These are phyloP conservation scores for Drosophila meridiana DNA, from an alignment of 2,888 invertebrate genomes.

Conservation along the genomic window DNA sequence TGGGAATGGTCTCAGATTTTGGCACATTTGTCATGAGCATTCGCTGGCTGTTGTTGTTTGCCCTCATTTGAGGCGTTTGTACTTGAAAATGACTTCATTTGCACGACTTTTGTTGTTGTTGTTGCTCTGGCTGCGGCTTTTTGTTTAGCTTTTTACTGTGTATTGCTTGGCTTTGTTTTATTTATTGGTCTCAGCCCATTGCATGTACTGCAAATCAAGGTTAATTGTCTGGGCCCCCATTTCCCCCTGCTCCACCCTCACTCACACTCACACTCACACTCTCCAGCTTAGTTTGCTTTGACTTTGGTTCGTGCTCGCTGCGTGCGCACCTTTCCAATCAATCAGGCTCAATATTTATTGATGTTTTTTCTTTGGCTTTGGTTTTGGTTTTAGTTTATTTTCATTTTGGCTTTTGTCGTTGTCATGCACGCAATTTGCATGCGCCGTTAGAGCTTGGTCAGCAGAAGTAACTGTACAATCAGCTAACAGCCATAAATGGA, in stretches of 20 bases:
- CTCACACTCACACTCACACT: neutral
- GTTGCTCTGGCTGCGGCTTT: conserved; percentile 20
- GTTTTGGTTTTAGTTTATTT: conserved; percentile 3
- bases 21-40: conserved; percentile 31
- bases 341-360: conserved; percentile 45
- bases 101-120: conserved; percentile 60
- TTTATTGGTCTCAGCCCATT: conserved; percentile 30
- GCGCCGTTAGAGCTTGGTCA: conserved; percentile 40
- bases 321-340: conserved; percentile 62
- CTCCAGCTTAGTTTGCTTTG: neutral
- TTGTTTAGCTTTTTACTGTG: conserved; percentile 16
- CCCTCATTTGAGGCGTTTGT: conserved; percentile 59
- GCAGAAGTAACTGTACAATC: conserved; percentile 50
- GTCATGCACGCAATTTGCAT: conserved; percentile 71
- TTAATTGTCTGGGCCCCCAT: conserved; percentile 46
- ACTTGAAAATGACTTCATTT: conserved; percentile 76
- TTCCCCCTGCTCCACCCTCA: neutral
- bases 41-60: conserved; percentile 40
- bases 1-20: conserved; percentile 31
- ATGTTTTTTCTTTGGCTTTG: conserved; percentile 6
- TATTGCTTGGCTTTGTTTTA: conserved; percentile 23
- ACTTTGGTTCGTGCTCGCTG: conserved; percentile 16
- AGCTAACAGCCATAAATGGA: conserved; percentile 40
- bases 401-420: conserved; percentile 39
- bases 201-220: conserved; percentile 62